phyloP scores from a whole-genome alignment of 2,113 vertebrate species.

The Dinomys branickii region DNA sequence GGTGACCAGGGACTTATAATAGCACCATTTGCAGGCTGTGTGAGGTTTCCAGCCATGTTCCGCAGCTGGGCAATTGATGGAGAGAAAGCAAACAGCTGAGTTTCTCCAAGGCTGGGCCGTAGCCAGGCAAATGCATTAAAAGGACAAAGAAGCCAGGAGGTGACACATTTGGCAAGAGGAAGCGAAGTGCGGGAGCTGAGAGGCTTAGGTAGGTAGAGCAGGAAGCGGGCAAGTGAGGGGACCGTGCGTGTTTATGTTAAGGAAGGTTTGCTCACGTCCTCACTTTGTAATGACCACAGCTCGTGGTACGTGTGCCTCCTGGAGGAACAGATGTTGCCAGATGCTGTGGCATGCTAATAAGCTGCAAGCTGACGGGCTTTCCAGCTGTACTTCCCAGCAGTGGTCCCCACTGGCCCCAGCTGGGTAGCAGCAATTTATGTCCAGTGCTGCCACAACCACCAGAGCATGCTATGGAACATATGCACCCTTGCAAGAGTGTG shows the following conservation, averaged over 20 bases:
- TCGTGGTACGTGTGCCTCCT: neutral
- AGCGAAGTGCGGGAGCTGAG: neutral
- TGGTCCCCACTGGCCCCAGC: neutral
- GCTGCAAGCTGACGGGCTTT: neutral
- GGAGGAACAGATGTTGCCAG: slow-evolving; percentile 22
- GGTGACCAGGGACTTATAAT: neutral
- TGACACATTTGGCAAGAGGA: neutral
- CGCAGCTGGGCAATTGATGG: neutral
- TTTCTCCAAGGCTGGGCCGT: neutral
- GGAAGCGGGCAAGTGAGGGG: neutral
- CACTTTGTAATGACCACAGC: neutral
- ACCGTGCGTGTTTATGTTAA: neutral
- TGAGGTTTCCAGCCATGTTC: neutral
- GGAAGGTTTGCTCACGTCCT: neutral
- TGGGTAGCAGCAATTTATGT: neutral
- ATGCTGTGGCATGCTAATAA: neutral
- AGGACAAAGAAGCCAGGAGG: neutral
- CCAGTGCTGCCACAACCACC: neutral
- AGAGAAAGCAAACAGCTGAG: slow-evolving; percentile 22
- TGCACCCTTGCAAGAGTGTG: neutral
- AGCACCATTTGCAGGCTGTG: slow-evolving; percentile 2
- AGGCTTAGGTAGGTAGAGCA: neutral
- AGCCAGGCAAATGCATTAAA: neutral
- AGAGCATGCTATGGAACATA: neutral
- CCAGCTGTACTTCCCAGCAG: neutral